phyloP scores from a whole-genome alignment of 35 echinoderm and acorn worm genomes.

The Holothuria glaberrima region DNA sequence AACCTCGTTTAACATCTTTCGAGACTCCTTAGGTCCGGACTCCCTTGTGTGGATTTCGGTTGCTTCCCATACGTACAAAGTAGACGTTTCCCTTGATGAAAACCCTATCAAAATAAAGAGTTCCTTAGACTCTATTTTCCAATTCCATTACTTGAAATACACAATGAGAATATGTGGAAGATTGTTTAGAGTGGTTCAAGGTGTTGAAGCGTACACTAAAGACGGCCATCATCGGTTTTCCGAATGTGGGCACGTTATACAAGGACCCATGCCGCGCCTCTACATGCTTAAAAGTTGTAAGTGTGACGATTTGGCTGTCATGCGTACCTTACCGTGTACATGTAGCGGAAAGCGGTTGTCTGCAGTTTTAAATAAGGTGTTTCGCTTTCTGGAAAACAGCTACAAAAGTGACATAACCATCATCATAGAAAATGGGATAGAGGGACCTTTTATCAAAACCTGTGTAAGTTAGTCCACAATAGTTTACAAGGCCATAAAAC shows the following conservation, averaged over 20 bases:
- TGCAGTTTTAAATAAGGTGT: neutral
- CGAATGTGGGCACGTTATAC: slow-evolving; percentile 9
- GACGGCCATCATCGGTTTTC: slow-evolving; percentile 26
- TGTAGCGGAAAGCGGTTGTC: neutral
- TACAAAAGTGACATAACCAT: neutral
- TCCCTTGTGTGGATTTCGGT: neutral
- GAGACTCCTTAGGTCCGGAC: neutral
- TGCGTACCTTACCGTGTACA: neutral
- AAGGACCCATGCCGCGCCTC: slow-evolving; percentile 15
- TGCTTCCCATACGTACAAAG: slow-evolving; percentile 35
- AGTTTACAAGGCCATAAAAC: slow-evolving; percentile 1
- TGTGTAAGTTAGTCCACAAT: slow-evolving; percentile 1
- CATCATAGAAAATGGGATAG: slow-evolving; percentile 5
- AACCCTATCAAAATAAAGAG: neutral
- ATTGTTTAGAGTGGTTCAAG: slow-evolving; percentile 1
- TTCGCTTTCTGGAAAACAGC: neutral
- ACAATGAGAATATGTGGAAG: slow-evolving; percentile 24
- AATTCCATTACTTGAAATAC: slow-evolving; percentile 17
- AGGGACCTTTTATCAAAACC: slow-evolving; percentile 6
- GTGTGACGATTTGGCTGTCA: neutral
- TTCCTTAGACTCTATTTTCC: neutral
- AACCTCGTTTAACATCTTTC: neutral
- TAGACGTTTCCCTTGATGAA: neutral
- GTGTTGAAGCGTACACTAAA: neutral
- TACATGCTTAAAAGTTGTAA: neutral